Conservation (phyloP, 2,797 vertebrate species). For the Chelmon rostratus region DNA sequence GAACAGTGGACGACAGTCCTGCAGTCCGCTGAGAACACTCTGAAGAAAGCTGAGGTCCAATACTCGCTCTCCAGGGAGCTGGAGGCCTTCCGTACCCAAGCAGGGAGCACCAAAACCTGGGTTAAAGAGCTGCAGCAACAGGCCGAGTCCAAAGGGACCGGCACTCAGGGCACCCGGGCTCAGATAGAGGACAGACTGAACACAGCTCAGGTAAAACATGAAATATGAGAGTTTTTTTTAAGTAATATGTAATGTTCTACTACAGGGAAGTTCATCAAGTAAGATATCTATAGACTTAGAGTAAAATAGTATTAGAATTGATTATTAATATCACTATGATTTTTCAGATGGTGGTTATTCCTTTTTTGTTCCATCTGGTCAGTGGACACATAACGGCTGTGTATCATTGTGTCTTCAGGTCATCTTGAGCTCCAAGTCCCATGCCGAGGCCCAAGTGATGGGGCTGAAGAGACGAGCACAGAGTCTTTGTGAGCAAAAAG, state of each 20-base stretch:
- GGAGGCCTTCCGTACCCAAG: conserved; percentile 81
- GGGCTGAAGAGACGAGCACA: conserved; percentile 70
- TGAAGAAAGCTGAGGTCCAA: conserved; percentile 68
- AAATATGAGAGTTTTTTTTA: neutral
- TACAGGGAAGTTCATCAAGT: neutral
- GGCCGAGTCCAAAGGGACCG: conserved; percentile 66
- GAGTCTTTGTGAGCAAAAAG: conserved; percentile 68
- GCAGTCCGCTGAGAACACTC: conserved; percentile 58
- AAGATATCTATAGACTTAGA: neutral
- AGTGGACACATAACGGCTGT: neutral
- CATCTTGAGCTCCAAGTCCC: conserved; percentile 82
- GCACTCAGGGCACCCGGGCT: conserved; percentile 67
- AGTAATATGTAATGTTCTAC: neutral
- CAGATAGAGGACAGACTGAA: conserved; percentile 83
- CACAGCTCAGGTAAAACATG: conserved; percentile 69
- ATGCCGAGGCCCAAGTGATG: conserved; percentile 84
- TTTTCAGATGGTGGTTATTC: neutral
- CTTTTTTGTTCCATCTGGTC: neutral
- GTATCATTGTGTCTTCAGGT: conserved; percentile 74
- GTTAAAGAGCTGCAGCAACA: conserved; percentile 82
- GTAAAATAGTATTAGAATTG: neutral
- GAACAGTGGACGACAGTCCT: conserved; percentile 77
- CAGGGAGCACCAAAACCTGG: conserved; percentile 79
- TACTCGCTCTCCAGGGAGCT: conserved; percentile 77
- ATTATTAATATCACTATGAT: too few species aligned